Percentiles rank a stretch among this genome's conserved stretches.
Conservation (phyloP, 2,888 invertebrate genomes). For the Pseudeuparius sepicola region DNA sequence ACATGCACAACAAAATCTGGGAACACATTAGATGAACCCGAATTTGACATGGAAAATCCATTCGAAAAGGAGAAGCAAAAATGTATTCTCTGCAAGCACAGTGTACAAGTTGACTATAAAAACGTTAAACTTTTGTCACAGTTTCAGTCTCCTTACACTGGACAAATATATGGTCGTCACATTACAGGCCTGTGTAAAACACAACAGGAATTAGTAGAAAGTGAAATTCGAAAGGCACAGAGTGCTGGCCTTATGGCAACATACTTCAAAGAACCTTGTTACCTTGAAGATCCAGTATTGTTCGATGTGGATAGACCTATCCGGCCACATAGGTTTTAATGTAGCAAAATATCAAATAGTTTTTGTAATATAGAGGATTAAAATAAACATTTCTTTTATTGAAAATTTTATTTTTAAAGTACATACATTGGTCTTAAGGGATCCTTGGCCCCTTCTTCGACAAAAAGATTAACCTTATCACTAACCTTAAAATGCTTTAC, state of each 20-base stretch:
- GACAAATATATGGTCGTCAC: slow-evolving; percentile 81
- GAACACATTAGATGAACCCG: slow-evolving; percentile 38
- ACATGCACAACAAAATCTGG: slow-evolving; percentile 6
- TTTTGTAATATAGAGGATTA: slow-evolving; percentile 49
- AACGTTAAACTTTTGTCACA: slow-evolving; percentile 86
- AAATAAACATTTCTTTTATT: too few relatives aligned
- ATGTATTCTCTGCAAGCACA: slow-evolving; percentile 76
- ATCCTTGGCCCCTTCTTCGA: too few relatives aligned
- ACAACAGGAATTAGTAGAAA: slow-evolving; percentile 67
- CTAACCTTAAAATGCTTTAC: too few relatives aligned
- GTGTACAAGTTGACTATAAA: slow-evolving; percentile 80
- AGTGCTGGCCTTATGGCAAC: slow-evolving; percentile 73
- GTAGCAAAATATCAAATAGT: too few relatives aligned
- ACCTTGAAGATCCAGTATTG: slow-evolving; percentile 77
- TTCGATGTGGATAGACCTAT: slow-evolving; percentile 83
- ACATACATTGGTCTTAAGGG: too few relatives aligned
- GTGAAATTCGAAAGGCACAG: slow-evolving; percentile 66
- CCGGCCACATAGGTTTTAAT: slow-evolving; percentile 66
- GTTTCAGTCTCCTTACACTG: slow-evolving; percentile 93
- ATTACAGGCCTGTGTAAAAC: slow-evolving; percentile 85
- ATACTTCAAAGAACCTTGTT: slow-evolving; percentile 70
- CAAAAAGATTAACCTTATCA: too few relatives aligned
- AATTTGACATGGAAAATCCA: slow-evolving; percentile 64
- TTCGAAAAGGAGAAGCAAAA: slow-evolving; percentile 59
- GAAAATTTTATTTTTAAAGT: too few relatives aligned